Base-by-base conservation (phyloP, 2,888 invertebrate genomes). In the Scrobipalpa costella region DNA sequence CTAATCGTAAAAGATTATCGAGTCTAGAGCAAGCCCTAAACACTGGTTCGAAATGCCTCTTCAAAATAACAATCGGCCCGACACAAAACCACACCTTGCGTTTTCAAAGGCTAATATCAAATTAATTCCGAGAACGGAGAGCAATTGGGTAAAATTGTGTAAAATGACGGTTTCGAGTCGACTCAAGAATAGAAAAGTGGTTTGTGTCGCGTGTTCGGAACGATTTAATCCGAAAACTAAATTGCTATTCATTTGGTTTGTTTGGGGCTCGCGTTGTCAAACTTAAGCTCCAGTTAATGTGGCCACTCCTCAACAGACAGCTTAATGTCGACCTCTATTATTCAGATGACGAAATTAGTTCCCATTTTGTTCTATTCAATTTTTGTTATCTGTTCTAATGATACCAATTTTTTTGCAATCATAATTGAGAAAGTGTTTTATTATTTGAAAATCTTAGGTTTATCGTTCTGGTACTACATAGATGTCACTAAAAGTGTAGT, bases 141-240 rank as follows among this genome's bases (percentile, higher is more conserved):
- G 90, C 89, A 86, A 90, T 90, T 88, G 88, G 85, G 87, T 90
- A 88, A 90, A 91, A 90, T 91, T 90, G 90, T 88, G 88, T 90
- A 89, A 90, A 91, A 91, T 90, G 90, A 90, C 85, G 88, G 90
- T 86, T 87, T 83, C 76, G 83, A 86, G 78, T 84, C 84, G 80
- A 84, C 76, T 86, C 73, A 77, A 84, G 87, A 89, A 90, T 90
- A 91, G 91, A 88, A 90, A 90, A 90, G 91, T 89, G 90, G 90
- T 84, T 85, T 76, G 83, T 91, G 91, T 91, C 91, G 91, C 91
- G 91, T 91, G 91, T 90, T 89, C 75, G 73, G 73, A 90, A 86
- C 90, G 88, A 90, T 91, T 91, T 90, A 89, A 90, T 90, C 83
- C 85, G 79, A 84, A 89, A 89, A 86, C 85, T 79, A 90, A 91